Evolutionary conservation across 2,113 vertebrate genomes (phyloP).

Genomic region (human (Homo sapiens)): DNA sequence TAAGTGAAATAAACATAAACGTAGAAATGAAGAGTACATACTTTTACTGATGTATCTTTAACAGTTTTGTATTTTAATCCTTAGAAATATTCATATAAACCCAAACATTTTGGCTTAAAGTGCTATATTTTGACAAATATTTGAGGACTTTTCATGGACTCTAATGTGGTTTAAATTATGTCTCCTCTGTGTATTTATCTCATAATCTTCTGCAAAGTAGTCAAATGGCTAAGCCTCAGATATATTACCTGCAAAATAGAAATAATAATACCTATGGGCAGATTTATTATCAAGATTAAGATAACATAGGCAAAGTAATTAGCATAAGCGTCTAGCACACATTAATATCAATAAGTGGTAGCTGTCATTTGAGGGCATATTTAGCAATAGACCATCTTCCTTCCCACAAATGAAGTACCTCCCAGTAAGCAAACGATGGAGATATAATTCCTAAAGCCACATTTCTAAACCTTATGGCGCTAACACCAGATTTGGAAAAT

Average conservation of each 20-base stretch:
- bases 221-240: background rate
- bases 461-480: background rate
- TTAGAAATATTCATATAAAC: too few species aligned
- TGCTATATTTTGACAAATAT: background rate
- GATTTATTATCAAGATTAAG: background rate
- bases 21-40: background rate
- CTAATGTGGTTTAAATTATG: background rate
- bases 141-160: background rate
- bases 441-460: background rate
- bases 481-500: background rate
- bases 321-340: background rate
- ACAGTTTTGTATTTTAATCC: too few species aligned
- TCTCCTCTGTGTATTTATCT: background rate
- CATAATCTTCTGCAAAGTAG: background rate
- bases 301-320: background rate
- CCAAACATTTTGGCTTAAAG: background rate
- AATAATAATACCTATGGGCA: background rate
- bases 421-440: background rate
- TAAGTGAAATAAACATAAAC: background rate
- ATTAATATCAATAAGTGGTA: background rate
- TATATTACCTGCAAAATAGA: background rate
- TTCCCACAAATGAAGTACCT: background rate
- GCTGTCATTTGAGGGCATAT: background rate
- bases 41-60: background rate
- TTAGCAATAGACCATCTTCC: background rate